Conservation (phyloP, 1,140 invertebrate genomes). For the Megathymus violae region DNA sequence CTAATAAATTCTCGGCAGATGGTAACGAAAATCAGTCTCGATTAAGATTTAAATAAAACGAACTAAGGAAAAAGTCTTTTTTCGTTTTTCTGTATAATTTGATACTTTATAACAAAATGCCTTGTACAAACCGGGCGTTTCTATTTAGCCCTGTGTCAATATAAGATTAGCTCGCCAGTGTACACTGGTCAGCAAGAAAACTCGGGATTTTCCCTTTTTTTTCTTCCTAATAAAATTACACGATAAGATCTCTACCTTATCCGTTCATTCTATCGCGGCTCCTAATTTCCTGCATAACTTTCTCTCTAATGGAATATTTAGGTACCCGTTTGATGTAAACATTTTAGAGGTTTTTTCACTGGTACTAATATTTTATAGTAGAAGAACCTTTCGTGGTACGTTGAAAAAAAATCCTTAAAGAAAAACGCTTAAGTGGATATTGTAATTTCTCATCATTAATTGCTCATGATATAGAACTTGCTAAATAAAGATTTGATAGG, state of each 20-base stretch:
- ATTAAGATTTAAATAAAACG: no score
- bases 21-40: no score
- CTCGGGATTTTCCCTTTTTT: constrained; percentile 32
- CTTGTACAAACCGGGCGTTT: constrained; percentile 29
- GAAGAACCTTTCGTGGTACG: no score
- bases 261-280: constrained; percentile 19
- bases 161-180: constrained; percentile 30
- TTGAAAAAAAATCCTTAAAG: no score
- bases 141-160: constrained; percentile 44
- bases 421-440: no score
- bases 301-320: constrained; percentile 13
- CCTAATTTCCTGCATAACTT: constrained; percentile 30
- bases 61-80: no score
- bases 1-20: no score
- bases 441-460: no score
- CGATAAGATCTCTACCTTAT: constrained; percentile 20
- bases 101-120: constrained; percentile 41
- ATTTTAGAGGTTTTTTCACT: background rate
- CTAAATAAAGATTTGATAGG: no score
- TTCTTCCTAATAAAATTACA: constrained; percentile 20
- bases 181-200: constrained; percentile 14
- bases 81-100: constrained; percentile 36
- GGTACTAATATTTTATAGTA: no score
- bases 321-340: constrained; percentile 1
- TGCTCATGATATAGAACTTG: no score